Evolutionary conservation across 2,888 invertebrate species (phyloP), one percentile per base, ranked within the genome.

Genomic region (Drosophila lutescens): DNA sequence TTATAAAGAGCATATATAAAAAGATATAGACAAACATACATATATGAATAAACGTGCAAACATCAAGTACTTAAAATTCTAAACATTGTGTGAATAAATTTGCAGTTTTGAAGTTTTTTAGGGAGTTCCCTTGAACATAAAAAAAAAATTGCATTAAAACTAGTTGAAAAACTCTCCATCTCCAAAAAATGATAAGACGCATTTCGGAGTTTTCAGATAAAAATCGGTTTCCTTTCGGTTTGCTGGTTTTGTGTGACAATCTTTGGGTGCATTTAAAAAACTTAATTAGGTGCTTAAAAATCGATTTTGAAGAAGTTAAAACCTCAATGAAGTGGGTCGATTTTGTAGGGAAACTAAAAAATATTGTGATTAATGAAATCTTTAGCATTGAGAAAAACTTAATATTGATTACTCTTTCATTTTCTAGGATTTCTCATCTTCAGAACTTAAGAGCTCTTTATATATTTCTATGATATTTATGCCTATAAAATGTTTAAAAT

Each of bases 41-140:
- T 49, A 47, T 74, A 75, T 62, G 60, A 69, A 72, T 69, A 77
- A 80, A 78, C 41, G 85, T 85, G 82, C 72, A 76, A 74, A 56
- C 57, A 56, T 68, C 44, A 15, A 57, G 55, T 55, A 76, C 46
- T 47, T 58, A 53, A 17, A n/a, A 23, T 15, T 8, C 32, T 36
- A 46, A 56, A 55, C 47, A 40, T 36, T 20, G 36, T 12, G 66
- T 70, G 74, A 53, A 47, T 62, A 41, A 53, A 43, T 57, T 47
- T 59, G 46, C 46, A 43, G 26, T 17, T 13, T 10, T 26, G n/a
- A n/a, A n/a, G n/a, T 17, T 58, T n/a, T 20, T 54, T 2, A 6
- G n/a, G 38, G 23, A 26, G 17, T 13, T 49, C 13, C 32, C 49
- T 13, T 49, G 32, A 49, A 17, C 4, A 13, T 13, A 2, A 2